These are phyloP conservation scores for Popillia japonica DNA, from an alignment of 1,140 invertebrate species.

Conservation along the genomic window DNA sequence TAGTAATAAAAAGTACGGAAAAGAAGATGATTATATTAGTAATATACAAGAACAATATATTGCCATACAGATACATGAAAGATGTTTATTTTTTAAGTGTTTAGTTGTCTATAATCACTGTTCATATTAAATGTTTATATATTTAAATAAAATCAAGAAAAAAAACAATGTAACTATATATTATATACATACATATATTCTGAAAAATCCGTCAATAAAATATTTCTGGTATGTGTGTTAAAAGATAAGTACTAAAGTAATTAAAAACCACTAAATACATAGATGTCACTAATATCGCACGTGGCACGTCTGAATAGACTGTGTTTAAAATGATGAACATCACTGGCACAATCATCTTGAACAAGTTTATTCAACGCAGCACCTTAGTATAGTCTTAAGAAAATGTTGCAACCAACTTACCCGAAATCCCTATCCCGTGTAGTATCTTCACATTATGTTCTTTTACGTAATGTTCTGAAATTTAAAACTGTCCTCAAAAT, in stretches of 20 bases:
- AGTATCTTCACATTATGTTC: neutral
- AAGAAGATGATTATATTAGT: constrained; percentile 4
- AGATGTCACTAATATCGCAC: constrained; percentile 47
- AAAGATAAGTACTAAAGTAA: constrained; percentile 43
- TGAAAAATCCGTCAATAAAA: constrained; percentile 46
- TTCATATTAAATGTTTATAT: constrained; percentile 47
- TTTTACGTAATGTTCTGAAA: neutral
- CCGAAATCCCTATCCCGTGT: neutral
- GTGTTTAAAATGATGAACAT: neutral
- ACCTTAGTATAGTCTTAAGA: neutral
- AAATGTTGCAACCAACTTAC: neutral
- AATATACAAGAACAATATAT: constrained; percentile 10
- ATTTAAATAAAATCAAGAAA: constrained; percentile 26
- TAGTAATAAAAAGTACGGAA: constrained; percentile 42
- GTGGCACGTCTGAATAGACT: constrained; percentile 8
- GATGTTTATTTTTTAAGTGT: constrained; percentile 54
- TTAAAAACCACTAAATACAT: neutral
- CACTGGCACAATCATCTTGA: neutral
- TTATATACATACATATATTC: constrained; percentile 50
- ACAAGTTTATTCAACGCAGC: constrained; percentile 6
- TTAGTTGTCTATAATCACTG: constrained; percentile 46
- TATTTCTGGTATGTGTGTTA: constrained; percentile 51
- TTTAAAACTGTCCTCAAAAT: constrained; percentile 18
- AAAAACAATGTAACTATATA: constrained; percentile 8
- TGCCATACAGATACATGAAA: constrained; percentile 42